These are phyloP conservation scores for Cyanoramphus novaezelandiae DNA, from an alignment of 2,113 vertebrate species.

Conservation along the genomic window DNA sequence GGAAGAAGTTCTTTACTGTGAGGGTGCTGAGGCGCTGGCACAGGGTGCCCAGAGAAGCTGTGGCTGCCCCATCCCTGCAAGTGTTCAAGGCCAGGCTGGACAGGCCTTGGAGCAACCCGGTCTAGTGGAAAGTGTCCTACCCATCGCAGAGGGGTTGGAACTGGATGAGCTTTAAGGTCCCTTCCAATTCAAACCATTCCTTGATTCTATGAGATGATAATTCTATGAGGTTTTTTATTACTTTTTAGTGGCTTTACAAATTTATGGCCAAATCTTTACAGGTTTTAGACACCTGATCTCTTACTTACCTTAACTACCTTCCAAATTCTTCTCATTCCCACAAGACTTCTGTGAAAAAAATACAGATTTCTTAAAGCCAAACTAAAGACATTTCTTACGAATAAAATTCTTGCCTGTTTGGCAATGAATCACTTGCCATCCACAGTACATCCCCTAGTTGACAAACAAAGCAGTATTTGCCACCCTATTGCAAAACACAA, in stretches of 20 bases:
- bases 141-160: not conserved
- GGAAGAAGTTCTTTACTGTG: not conserved
- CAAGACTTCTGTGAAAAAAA: not conserved
- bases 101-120: not conserved
- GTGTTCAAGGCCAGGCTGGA: not conserved
- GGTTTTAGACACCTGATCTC: not conserved
- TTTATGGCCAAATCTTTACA: not conserved
- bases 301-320: not conserved
- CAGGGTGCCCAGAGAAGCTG: not conserved
- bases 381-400: not conserved
- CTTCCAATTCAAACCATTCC: not conserved
- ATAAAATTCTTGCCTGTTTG: not conserved
- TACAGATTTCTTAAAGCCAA: not conserved
- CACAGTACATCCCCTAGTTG: not conserved
- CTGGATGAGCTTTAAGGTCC: not conserved
- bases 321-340: not conserved
- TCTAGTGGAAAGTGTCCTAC: not conserved
- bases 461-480: constrained; percentile 18
- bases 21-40: not conserved
- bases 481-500: not conserved
- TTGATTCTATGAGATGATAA: not conserved
- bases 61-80: not conserved
- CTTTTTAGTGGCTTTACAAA: not conserved
- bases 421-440: not conserved
- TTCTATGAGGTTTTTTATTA: not conserved